Conservation (phyloP, 2,113 vertebrate genomes). For the Lamprologus tigripictilis region DNA sequence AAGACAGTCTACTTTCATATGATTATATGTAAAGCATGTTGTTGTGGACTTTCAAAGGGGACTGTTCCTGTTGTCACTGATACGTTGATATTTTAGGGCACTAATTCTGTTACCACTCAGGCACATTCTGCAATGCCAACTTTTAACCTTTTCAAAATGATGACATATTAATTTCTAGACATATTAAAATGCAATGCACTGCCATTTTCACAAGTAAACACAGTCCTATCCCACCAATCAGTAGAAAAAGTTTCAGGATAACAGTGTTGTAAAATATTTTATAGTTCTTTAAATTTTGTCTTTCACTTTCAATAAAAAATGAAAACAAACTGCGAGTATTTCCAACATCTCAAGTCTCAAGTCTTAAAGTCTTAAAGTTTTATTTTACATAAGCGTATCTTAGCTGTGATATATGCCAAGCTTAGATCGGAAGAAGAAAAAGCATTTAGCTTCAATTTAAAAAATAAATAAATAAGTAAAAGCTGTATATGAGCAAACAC, state of each 20-base stretch:
- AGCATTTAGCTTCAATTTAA: background rate
- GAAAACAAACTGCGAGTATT: background rate
- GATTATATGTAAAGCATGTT: background rate
- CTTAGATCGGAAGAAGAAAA: background rate
- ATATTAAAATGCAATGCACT: background rate
- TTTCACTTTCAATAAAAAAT: background rate
- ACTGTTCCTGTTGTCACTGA: background rate
- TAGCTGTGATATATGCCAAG: background rate
- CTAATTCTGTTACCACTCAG: background rate
- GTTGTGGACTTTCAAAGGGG: background rate
- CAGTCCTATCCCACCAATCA: background rate
- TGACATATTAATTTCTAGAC: background rate
- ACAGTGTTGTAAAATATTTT: background rate
- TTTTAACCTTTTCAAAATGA: background rate
- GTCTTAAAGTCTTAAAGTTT: background rate
- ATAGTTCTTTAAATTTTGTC: background rate
- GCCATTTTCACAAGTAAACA: background rate
- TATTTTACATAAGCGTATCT: background rate
- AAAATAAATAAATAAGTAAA: background rate
- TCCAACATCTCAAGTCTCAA: background rate
- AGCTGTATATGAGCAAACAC: background rate
- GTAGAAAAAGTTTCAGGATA: background rate
- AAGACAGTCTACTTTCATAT: background rate
- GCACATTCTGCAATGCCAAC: background rate
- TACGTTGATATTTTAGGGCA: background rate